These are phyloP conservation scores for Brachionus angularis DNA, from an alignment of 1,140 invertebrate species.

Conservation along the genomic window DNA sequence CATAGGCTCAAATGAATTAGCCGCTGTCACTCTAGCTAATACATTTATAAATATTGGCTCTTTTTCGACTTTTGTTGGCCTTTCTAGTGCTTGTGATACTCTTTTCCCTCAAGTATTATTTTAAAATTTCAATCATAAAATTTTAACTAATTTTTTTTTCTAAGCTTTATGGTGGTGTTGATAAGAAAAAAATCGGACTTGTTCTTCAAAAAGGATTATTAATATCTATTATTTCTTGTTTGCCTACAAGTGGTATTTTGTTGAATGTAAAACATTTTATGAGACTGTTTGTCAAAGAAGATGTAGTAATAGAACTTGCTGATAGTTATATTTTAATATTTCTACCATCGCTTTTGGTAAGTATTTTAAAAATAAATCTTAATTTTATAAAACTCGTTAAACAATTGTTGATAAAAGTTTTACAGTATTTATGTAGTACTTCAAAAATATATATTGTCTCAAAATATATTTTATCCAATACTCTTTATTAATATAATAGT, in stretches of 20 bases:
- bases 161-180: not conserved
- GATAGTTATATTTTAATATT: slow-evolving; percentile 29
- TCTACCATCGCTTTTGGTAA: slow-evolving; percentile 38
- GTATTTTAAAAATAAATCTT: not conserved
- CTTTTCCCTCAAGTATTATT: slow-evolving; percentile 16
- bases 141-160: not conserved
- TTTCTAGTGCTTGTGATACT: slow-evolving; percentile 35
- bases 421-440: slow-evolving; percentile 31
- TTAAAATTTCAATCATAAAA: not conserved
- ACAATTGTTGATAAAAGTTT: too few species aligned
- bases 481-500: slow-evolving; percentile 27
- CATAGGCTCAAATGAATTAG: slow-evolving; percentile 26
- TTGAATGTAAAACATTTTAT: slow-evolving; percentile 15
- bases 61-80: slow-evolving; percentile 6
- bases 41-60: slow-evolving; percentile 40
- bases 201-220: slow-evolving; percentile 30
- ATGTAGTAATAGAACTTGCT: not conserved
- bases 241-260: slow-evolving; percentile 21
- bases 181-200: slow-evolving; percentile 19
- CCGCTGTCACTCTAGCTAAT: slow-evolving; percentile 22
- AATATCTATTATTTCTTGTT: not conserved
- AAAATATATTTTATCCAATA: slow-evolving; percentile 41
- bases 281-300: not conserved
- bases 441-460: slow-evolving; percentile 25
- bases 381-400: too few species aligned